These are phyloP conservation scores for Odontamblyopus lacepedii DNA, from an alignment of 2,797 vertebrate genomes.

Conservation along the genomic window DNA sequence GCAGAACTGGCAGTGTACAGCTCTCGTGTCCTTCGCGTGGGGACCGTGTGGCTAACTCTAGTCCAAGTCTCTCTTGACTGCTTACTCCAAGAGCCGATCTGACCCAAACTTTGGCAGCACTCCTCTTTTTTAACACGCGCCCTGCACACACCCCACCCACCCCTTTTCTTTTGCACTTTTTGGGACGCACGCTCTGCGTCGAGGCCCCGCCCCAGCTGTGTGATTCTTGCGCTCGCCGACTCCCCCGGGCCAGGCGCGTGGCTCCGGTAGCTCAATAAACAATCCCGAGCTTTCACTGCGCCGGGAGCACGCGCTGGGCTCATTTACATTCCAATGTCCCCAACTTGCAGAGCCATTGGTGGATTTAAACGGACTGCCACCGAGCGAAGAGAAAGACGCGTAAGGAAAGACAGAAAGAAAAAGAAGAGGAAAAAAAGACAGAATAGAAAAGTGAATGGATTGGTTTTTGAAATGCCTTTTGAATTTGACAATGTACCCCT, in stretches of 20 bases:
- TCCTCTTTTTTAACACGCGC: conserved; percentile 89
- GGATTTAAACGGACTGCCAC: conserved; percentile 81
- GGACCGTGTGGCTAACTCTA: conserved; percentile 74
- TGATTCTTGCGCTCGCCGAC: conserved; percentile 77
- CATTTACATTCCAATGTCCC: conserved; percentile 87
- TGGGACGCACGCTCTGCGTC: conserved; percentile 79
- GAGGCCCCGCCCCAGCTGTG: conserved; percentile 82
- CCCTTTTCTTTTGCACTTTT: conserved; percentile 32
- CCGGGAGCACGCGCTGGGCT: conserved; percentile 83
- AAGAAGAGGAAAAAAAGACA: conserved; percentile 52
- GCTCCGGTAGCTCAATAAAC: conserved; percentile 87
- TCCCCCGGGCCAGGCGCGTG: conserved; percentile 87
- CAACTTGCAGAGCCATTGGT: conserved; percentile 81
- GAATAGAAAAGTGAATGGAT: conserved; percentile 74
- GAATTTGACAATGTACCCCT: conserved; percentile 80
- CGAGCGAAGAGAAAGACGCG: conserved; percentile 69
- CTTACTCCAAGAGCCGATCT: conserved; percentile 80
- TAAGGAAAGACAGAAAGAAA: conserved; percentile 40
- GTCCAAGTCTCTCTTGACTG: conserved; percentile 78
- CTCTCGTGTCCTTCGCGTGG: conserved; percentile 84
- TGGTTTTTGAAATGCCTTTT: conserved; percentile 81
- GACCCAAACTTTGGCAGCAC: conserved; percentile 84
- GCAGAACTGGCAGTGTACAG: conserved; percentile 64
- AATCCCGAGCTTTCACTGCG: conserved; percentile 84
- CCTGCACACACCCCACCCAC: conserved; percentile 76